Conservation (phyloP, 2,888 invertebrate species). For the Lymantria dispar region DNA sequence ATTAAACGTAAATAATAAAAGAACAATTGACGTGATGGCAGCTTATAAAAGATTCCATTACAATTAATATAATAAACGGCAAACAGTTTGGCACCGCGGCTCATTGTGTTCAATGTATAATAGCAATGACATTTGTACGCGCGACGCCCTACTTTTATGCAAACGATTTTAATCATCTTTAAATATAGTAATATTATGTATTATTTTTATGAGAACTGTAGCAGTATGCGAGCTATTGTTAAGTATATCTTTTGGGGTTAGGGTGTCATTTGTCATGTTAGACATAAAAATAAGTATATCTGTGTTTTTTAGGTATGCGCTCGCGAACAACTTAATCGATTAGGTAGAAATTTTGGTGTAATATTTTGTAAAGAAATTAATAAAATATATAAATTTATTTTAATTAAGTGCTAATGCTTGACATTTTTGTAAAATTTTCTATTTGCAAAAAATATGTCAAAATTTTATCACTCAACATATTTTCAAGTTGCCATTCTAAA, state of each 20-base stretch:
- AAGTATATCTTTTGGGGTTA: not conserved
- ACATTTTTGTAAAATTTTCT: too few relatives aligned
- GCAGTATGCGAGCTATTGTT: not conserved
- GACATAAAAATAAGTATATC: too few relatives aligned
- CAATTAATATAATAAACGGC: conserved; percentile 12
- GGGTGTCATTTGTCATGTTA: not conserved
- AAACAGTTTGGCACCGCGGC: conserved; percentile 10
- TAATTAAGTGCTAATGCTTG: too few relatives aligned
- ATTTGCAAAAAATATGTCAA: too few relatives aligned
- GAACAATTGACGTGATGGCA: conserved; percentile 16
- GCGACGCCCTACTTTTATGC: conserved; percentile 27
- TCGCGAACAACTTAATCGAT: too few relatives aligned
- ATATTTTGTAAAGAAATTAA: too few relatives aligned
- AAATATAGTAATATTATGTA: conserved; percentile 23
- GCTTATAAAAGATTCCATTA: conserved; percentile 16
- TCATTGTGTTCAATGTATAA: conserved; percentile 30
- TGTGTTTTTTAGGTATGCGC: too few relatives aligned
- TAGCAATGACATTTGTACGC: conserved; percentile 35
- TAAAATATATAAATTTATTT: too few relatives aligned
- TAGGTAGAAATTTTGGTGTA: too few relatives aligned
- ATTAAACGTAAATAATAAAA: not conserved
- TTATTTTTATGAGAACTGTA: conserved; percentile 17
- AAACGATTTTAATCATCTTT: conserved; percentile 27
- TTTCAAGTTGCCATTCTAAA: not conserved
- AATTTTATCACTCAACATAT: not conserved